Base-by-base conservation (phyloP, 2,888 invertebrate genomes). In the Acheta domesticus region DNA sequence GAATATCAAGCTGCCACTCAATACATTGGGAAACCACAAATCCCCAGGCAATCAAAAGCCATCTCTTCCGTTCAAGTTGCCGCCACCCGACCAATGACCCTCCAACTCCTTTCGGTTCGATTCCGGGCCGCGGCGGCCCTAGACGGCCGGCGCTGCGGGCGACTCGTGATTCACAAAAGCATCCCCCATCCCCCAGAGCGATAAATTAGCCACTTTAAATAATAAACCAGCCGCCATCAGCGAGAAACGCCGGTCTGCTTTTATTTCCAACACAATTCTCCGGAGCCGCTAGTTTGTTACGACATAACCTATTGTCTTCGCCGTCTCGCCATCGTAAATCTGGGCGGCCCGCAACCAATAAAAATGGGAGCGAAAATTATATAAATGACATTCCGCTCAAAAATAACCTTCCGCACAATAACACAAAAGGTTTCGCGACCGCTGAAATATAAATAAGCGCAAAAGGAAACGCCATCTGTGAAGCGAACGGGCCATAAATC, bases 311-410 rank as follows among this genome's bases (percentile, higher is more conserved):
- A 62, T 62, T 62, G 62, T 62, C 62, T 62, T 62, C 62, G 62
- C 16, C 62, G n/a, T 62, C 62, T n/a, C 16, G n/a, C 62, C 14
- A 11, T 62, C 62, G 62, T 62, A 62, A 62, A 19, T 62, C 62
- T n/a, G 62, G 14, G n/a, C 62, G n/a, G 62, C 8, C 14, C 62
- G 36, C 36, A 36, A 36, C 36, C 62, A n/a, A n/a, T 62, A n/a
- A 62, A 62, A 62, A 62, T 62, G 62, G 62, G 62, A 62, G n/a
- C 62, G 62, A 62, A 62, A 62, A n/a, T 62, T 62, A 62, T 62
- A 62, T 62, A 19, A 19, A 62, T 62, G 62, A 62, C n/a, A 62
- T 62, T 62, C 62, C 14, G n/a, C 62, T 62, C n/a, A 62, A n/a
- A 62, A 62, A 62, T 62, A 62, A 62, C 62, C 62, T 62, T 62